These are phyloP conservation scores for Chaetops frenatus DNA, from an alignment of 2,113 vertebrate genomes.

Conservation along the genomic window DNA sequence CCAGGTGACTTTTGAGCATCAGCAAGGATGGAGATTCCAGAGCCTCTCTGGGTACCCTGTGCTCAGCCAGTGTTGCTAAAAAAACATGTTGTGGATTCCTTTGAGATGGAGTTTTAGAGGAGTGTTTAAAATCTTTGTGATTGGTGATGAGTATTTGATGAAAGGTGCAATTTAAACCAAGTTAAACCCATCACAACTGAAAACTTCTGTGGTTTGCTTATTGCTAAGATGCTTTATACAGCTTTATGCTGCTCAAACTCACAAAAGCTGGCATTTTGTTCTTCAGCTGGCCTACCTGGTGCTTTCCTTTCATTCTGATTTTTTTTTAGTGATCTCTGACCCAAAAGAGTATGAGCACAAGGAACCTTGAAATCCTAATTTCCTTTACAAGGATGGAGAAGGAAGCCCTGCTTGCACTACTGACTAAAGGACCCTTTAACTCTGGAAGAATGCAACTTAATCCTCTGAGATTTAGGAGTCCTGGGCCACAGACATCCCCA, in stretches of 20 bases:
- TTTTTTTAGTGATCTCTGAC: neutral
- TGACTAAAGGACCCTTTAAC: neutral
- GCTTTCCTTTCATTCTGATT: neutral
- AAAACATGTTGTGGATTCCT: neutral
- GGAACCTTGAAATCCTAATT: neutral
- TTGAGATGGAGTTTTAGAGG: neutral
- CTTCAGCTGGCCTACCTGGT: neutral
- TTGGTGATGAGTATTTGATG: neutral
- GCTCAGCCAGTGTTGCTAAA: neutral
- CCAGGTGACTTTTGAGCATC: neutral
- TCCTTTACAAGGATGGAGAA: neutral
- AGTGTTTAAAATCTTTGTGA: neutral
- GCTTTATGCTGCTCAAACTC: neutral
- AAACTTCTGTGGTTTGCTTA: neutral
- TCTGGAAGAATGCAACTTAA: neutral
- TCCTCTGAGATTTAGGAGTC: neutral
- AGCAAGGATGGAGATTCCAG: neutral
- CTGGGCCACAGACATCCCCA: neutral
- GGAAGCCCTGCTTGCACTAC: neutral
- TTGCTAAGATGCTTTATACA: neutral
- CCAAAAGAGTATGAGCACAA: neutral
- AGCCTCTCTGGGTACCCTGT: neutral
- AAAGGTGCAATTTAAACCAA: neutral
- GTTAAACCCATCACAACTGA: neutral
- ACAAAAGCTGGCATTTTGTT: neutral